Evolutionary conservation across 2,888 invertebrate genomes (phyloP), one percentile per base, ranked within the genome.

Genomic region (Ditula angustiorana): DNA sequence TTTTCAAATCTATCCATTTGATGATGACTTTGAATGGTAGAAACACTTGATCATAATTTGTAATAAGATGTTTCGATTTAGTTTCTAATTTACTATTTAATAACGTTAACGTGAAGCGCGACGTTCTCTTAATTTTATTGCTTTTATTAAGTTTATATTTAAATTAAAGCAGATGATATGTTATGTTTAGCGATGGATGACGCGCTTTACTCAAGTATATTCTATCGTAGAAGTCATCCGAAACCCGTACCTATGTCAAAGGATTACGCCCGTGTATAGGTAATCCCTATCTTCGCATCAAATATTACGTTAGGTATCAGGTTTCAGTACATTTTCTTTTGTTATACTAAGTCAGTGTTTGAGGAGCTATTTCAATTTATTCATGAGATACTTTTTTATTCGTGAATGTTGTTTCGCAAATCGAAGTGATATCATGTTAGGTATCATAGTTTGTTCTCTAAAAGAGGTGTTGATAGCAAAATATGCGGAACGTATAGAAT

Each of bases 271-370:
- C 63, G 33, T 35, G 46, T 33, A 10, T 33, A 46, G 13, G 10
- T 41, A 50, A 63, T 44, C 57, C 52, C 23, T 61, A 28, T 57
- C 44, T 26, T 44, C 50, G 50, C 44, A 52, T 63, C 57, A 58
- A 57, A 62, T 63, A 50, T 52, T 50, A 58, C 44, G 26, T 50
- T 24, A 49, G 37, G 23, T 41, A 46, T 46, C 46, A 55, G 24
- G 24, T 46, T 41, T 24, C 19, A 50, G 10, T 37, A 26, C 2
- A 35, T 30, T 16, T 30, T 30, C 55, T 16, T 19, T 35, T 13
- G 35, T 16, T 23, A 55, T 4, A 16, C 10, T 10, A 41, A 19
- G 19, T 41, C 19, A 16, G 49, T 26, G n/a, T 46, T 46, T 4
- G 19, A 8, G 8, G 10, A 41, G 8, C 19, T 19, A 16, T 37